A percentile compares a stretch with the other conserved stretches of the same genome.
Evolutionary conservation across 2,797 vertebrate species (phyloP).

Genomic region (Cheirogaleus major): DNA sequence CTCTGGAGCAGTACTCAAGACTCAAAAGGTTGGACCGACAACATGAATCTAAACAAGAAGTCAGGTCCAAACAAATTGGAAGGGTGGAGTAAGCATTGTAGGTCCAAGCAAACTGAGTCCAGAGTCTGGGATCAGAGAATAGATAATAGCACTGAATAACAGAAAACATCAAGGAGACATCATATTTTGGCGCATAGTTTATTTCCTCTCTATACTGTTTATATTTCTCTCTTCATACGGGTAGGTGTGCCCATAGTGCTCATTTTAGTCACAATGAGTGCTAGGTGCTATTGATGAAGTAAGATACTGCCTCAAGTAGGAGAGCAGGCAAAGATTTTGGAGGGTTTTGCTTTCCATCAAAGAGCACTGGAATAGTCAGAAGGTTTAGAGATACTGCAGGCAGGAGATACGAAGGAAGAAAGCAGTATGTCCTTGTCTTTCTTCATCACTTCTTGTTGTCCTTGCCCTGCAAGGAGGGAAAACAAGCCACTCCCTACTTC

Average conservation of each 20-base stretch:
- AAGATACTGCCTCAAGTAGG: neutral
- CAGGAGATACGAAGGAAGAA: neutral
- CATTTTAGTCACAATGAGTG: neutral
- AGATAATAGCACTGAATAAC: neutral
- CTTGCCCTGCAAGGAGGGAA: neutral
- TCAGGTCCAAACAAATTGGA: neutral
- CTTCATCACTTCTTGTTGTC: neutral
- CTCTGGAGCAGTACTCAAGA: neutral
- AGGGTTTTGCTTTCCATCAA: neutral
- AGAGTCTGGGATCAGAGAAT: neutral
- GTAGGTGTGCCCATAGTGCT: neutral
- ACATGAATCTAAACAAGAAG: conserved; percentile 11
- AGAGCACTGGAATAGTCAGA: neutral
- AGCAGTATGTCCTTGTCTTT: neutral
- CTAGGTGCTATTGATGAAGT: neutral
- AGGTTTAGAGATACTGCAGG: neutral
- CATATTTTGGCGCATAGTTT: neutral
- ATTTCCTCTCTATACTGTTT: neutral
- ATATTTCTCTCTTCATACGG: neutral
- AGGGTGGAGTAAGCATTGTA: neutral
- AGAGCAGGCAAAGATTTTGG: neutral
- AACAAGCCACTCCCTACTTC: neutral
- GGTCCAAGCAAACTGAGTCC: neutral
- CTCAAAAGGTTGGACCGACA: neutral
- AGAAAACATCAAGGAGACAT: neutral